These are phyloP conservation scores for Saiga tatarica DNA, from an alignment of 2,113 vertebrate genomes.

Conservation along the genomic window DNA sequence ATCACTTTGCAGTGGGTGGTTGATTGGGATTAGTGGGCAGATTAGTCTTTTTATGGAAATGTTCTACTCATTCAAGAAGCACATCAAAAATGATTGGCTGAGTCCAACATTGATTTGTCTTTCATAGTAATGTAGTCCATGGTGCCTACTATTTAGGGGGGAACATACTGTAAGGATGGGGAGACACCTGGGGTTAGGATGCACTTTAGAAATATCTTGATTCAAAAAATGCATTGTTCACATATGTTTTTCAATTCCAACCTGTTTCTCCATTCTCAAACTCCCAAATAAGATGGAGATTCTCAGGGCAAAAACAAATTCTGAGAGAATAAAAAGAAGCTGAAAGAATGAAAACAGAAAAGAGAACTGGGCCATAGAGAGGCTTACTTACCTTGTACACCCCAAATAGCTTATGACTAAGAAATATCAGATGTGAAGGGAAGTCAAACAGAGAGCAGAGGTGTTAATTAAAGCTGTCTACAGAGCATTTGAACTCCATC, in stretches of 20 bases:
- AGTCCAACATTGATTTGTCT: background rate
- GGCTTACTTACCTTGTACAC: background rate
- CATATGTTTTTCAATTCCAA: background rate
- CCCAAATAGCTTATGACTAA: background rate
- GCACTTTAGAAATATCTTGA: background rate
- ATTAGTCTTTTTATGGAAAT: slow-evolving; percentile 61
- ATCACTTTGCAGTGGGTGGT: slow-evolving; percentile 61
- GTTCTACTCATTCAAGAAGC: slow-evolving; percentile 30
- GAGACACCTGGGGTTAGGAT: background rate
- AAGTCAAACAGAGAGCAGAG: background rate
- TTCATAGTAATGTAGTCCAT: background rate
- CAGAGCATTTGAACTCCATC: background rate
- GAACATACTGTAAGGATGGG: background rate
- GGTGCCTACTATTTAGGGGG: background rate
- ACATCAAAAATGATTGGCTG: background rate
- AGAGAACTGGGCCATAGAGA: background rate
- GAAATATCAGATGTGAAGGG: background rate
- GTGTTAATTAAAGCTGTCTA: background rate
- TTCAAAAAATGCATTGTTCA: background rate
- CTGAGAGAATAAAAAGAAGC: background rate
- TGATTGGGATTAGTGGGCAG: slow-evolving; percentile 59
- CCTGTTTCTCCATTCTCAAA: background rate
- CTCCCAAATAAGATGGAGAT: background rate
- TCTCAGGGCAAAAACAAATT: background rate
- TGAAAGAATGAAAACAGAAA: background rate